phyloP scores from a whole-genome alignment of 2,888 invertebrate species.

The Melanargia galathea region DNA sequence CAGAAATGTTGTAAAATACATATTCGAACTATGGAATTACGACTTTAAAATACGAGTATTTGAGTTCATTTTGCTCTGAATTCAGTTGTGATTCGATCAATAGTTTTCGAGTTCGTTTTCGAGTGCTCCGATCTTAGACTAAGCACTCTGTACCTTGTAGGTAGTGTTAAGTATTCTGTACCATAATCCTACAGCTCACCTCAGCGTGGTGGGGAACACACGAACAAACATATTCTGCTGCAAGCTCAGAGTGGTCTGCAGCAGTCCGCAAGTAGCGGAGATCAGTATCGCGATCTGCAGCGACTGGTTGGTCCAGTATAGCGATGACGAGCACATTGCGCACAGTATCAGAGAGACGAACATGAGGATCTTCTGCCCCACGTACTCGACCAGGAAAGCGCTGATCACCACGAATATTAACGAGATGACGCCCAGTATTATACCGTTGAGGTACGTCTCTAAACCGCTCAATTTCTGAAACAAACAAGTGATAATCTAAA shows the following conservation, averaged over 20 bases:
- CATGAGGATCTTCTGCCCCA: constrained; percentile 53
- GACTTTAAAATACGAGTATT: no score
- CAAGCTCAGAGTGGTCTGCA: constrained; percentile 53
- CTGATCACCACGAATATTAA: constrained; percentile 48
- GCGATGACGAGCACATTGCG: constrained; percentile 45
- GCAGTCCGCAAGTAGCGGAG: constrained; percentile 53
- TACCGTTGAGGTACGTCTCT: constrained; percentile 55
- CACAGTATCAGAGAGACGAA: constrained; percentile 48
- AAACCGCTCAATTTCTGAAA: constrained; percentile 55
- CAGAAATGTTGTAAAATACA: no score
- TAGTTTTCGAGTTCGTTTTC: no score
- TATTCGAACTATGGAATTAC: no score
- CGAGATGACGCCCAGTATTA: constrained; percentile 52
- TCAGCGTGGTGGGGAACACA: constrained; percentile 58
- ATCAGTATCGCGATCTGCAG: constrained; percentile 54
- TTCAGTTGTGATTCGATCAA: no score
- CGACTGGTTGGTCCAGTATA: constrained; percentile 56
- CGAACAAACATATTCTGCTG: constrained; percentile 55
- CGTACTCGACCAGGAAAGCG: constrained; percentile 47
- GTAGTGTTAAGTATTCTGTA: no score
- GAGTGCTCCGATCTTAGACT: no score
- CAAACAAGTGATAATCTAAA: not conserved
- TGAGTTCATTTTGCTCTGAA: no score
- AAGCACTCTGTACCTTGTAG: no score
- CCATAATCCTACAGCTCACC: constrained; percentile 42